phyloP scores from a whole-genome alignment of 2,888 invertebrate species.

The Hyalella azteca region DNA sequence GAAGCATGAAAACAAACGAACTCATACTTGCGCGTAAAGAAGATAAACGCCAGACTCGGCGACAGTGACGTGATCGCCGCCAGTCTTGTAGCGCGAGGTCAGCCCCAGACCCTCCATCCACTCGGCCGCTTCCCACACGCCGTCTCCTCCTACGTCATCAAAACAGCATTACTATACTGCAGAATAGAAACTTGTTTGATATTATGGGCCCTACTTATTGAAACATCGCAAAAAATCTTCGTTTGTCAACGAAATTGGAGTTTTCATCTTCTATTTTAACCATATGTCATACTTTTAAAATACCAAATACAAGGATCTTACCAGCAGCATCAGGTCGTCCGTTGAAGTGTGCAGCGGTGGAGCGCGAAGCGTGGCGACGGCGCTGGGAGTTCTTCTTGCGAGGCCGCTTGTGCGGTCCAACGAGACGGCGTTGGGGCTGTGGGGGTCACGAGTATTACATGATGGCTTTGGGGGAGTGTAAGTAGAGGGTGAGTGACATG shows the following conservation, averaged over 20 bases:
- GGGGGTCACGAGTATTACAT: too few species aligned
- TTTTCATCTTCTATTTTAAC: too few species aligned
- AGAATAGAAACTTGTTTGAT: too few species aligned
- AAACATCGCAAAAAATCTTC: too few species aligned
- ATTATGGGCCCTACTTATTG: too few species aligned
- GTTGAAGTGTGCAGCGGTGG: constrained; percentile 48
- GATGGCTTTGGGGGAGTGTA: too few species aligned
- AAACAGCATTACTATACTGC: too few species aligned
- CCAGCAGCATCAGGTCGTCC: constrained; percentile 31
- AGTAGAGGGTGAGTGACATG: too few species aligned
- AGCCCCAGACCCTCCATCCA: constrained; percentile 52
- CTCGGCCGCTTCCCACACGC: constrained; percentile 41
- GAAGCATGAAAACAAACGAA: not conserved
- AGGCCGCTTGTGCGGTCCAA: not conserved
- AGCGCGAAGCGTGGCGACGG: constrained; percentile 28
- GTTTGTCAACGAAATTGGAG: too few species aligned
- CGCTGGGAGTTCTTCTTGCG: constrained; percentile 31
- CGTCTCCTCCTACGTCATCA: constrained; percentile 21
- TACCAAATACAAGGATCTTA: not conserved
- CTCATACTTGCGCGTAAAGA: constrained; percentile 42
- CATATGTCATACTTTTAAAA: too few species aligned
- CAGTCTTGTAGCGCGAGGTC: constrained; percentile 42
- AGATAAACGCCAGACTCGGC: constrained; percentile 46
- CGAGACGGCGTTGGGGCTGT: not conserved
- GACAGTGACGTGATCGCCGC: constrained; percentile 41